A percentile compares a stretch with the other conserved stretches of the same genome.
Conservation (phyloP, 2,113 vertebrate species). For the Ploceus nigricollis region DNA sequence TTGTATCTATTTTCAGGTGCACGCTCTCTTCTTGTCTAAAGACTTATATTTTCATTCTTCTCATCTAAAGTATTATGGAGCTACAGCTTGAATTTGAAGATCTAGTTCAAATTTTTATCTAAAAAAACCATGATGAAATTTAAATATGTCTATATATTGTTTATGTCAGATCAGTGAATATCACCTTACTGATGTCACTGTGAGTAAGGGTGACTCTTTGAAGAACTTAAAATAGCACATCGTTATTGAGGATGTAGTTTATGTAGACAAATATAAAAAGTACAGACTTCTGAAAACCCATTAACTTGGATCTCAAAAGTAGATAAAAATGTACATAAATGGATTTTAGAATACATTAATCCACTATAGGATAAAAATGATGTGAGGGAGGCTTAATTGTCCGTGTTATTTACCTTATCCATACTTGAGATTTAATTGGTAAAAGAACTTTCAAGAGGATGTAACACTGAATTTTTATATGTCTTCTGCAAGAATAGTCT, state of each 20-base stretch:
- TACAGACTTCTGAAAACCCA: background rate
- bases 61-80: background rate
- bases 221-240: slow-evolving; percentile 24
- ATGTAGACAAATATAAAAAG: background rate
- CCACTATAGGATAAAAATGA: background rate
- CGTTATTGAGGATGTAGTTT: background rate
- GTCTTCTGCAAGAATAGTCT: background rate
- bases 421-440: background rate
- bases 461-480: background rate
- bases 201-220: background rate
- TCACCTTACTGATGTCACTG: background rate
- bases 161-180: slow-evolving; percentile 13
- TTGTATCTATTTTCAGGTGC: background rate
- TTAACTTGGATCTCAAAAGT: slow-evolving; percentile 19
- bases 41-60: background rate
- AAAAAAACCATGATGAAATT: slow-evolving; percentile 20
- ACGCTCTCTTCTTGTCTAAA: background rate
- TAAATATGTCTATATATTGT: background rate
- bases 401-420: background rate
- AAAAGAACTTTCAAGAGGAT: background rate
- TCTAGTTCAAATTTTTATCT: slow-evolving; percentile 24
- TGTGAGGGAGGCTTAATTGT: background rate
- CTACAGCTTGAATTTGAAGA: background rate
- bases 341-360: slow-evolving; percentile 2
- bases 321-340: slow-evolving; percentile 13